Evolutionary conservation across 1,140 invertebrate species (phyloP).

Genomic region (Neodiprion pinetum): DNA sequence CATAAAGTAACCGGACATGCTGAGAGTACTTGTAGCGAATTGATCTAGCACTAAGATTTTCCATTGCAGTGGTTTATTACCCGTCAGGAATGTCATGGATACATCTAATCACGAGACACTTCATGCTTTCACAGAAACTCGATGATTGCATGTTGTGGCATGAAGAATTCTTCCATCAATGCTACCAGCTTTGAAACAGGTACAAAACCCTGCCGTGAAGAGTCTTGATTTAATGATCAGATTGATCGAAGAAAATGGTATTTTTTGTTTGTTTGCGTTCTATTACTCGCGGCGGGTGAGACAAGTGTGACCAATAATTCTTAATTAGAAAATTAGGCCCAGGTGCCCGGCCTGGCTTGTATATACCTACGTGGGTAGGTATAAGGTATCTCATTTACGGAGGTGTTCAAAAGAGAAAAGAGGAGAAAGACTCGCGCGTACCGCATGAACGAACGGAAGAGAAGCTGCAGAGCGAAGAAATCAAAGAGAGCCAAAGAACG

Average conservation of each 20-base stretch:
- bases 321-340: conserved; percentile 43
- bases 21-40: too few species aligned
- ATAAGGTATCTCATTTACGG: conserved; percentile 1
- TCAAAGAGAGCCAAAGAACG: conserved; percentile 27
- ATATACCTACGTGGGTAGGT: too few species aligned
- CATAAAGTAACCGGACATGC: too few species aligned
- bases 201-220: neutral
- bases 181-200: too few species aligned
- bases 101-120: too few species aligned
- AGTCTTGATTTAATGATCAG: conserved; percentile 4
- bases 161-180: too few species aligned
- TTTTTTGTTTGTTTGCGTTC: neutral
- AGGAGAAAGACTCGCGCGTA: conserved; percentile 12
- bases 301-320: conserved; percentile 47
- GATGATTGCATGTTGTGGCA: too few species aligned
- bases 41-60: too few species aligned
- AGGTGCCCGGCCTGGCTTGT: neutral
- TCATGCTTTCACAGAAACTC: too few species aligned
- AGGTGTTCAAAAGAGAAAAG: conserved; percentile 11
- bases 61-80: too few species aligned
- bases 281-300: neutral
- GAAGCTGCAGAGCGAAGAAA: conserved; percentile 32
- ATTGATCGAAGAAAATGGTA: neutral
- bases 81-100: too few species aligned
- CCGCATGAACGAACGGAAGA: conserved; percentile 25